A percentile compares a stretch with the other conserved stretches of the same genome.
Conservation (phyloP, 2,888 invertebrate species). For the Drosophila infuscata region DNA sequence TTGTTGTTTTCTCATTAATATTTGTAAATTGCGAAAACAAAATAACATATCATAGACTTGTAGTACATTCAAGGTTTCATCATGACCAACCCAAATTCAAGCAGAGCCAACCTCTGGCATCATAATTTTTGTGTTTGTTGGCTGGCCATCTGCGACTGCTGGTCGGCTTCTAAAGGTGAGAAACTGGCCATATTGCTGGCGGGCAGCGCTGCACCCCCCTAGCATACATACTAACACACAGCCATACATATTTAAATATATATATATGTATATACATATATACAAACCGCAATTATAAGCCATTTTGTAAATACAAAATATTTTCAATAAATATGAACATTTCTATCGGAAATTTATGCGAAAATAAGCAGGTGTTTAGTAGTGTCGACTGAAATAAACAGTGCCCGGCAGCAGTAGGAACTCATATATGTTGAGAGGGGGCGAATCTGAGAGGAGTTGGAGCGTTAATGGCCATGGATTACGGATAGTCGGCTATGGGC, state of each 20-base stretch:
- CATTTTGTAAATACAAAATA: constrained; percentile 69
- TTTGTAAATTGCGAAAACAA: not conserved
- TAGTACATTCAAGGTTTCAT: constrained; percentile 44
- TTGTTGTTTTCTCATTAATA: not conserved
- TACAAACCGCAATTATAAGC: constrained; percentile 65
- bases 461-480: constrained; percentile 13
- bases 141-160: constrained; percentile 60
- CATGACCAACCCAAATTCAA: constrained; percentile 21
- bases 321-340: constrained; percentile 76
- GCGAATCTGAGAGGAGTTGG: constrained; percentile 5
- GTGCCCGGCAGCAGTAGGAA: constrained; percentile 35
- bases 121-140: constrained; percentile 33
- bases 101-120: constrained; percentile 42
- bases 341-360: constrained; percentile 70
- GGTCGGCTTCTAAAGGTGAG: constrained; percentile 79
- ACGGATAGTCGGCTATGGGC: constrained; percentile 34
- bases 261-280: constrained; percentile 4
- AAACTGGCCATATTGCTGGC: constrained; percentile 76
- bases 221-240: constrained; percentile 40
- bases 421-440: constrained; percentile 13
- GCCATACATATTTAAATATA: constrained; percentile 20
- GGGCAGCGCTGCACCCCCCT: constrained; percentile 69
- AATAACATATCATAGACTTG: constrained; percentile 1
- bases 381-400: constrained; percentile 46
- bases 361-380: constrained; percentile 76